Conservation (phyloP, 2,113 vertebrate genomes). For the Pholis gunnellus region DNA sequence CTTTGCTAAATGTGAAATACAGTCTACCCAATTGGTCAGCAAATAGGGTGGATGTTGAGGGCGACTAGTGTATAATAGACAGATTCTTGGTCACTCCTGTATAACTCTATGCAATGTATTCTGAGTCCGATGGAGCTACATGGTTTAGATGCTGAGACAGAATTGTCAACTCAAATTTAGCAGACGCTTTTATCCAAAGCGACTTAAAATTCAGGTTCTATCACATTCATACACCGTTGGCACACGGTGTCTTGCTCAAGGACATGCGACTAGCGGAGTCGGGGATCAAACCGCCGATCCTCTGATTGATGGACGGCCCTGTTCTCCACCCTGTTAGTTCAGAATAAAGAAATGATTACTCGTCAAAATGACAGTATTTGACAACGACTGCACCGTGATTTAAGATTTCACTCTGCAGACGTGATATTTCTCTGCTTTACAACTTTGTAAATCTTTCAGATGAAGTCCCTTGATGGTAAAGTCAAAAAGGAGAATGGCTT, state of each 20-base stretch:
- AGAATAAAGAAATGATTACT: neutral
- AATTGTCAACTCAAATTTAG: neutral
- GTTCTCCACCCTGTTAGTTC: too few species aligned
- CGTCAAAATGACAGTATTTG: neutral
- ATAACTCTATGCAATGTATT: neutral
- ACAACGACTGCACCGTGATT: neutral
- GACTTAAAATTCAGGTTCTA: too few species aligned
- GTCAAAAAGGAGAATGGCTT: slow-evolving; percentile 97
- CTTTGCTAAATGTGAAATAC: neutral
- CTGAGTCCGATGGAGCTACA: neutral
- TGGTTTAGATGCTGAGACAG: neutral
- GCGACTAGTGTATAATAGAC: neutral
- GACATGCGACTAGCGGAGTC: too few species aligned
- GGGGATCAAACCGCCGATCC: too few species aligned
- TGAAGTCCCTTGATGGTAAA: slow-evolving; percentile 86
- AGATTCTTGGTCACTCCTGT: neutral
- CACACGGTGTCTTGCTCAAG: too few species aligned
- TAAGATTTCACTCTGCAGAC: neutral
- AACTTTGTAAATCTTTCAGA: slow-evolving; percentile 44
- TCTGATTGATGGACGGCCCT: too few species aligned
- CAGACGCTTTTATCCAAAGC: too few species aligned
- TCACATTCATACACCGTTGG: too few species aligned
- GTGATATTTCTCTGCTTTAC: neutral
- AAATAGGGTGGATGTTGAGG: neutral
- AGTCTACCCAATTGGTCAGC: neutral